Evolutionary conservation across 1,140 invertebrate species (phyloP).

Genomic region (Lucilia cuprina): DNA sequence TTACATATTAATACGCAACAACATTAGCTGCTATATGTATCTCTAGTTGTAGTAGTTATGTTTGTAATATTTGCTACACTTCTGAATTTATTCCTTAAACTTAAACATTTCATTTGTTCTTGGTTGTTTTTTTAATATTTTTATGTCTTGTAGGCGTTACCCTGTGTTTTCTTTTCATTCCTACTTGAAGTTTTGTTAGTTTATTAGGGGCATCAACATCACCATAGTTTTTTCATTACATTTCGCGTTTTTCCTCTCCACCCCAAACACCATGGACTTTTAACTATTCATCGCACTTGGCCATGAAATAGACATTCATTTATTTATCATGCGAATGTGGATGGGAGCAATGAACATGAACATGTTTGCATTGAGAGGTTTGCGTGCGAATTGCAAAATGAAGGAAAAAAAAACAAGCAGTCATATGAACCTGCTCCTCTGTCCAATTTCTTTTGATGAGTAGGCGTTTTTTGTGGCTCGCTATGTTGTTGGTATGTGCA

Average conservation of each 20-base stretch:
- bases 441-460: slow-evolving; percentile 25
- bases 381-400: background rate
- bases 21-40: background rate
- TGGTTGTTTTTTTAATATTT: background rate
- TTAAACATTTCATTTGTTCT: no score
- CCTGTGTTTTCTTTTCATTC: background rate
- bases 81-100: background rate
- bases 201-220: slow-evolving; percentile 10
- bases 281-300: background rate
- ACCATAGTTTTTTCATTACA: background rate
- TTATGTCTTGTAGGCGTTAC: slow-evolving; percentile 21
- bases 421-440: background rate
- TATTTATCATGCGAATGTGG: background rate
- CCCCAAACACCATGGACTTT: background rate
- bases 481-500: background rate
- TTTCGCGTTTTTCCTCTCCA: background rate
- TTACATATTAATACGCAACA: background rate
- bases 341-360: background rate
- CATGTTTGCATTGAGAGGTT: slow-evolving; percentile 7
- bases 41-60: background rate
- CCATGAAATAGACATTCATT: background rate
- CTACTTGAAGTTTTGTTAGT: slow-evolving; percentile 28
- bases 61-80: background rate
- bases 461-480: background rate
- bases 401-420: background rate